Conservation (phyloP, 2,888 invertebrate genomes). For the Drosophila dives region DNA sequence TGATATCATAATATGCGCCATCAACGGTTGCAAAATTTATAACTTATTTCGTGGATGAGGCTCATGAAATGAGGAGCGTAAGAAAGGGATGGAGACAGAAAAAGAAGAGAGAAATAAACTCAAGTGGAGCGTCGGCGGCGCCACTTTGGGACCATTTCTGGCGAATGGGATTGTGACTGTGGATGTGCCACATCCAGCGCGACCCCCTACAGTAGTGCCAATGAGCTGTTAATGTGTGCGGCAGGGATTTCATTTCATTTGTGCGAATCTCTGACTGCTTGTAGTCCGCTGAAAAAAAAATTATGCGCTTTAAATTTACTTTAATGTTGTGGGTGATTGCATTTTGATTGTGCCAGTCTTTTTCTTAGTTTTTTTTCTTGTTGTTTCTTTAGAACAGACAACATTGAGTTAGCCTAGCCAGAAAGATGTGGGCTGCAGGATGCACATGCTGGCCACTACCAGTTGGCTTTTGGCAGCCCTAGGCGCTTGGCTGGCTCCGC, state of each 20-base stretch:
- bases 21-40: constrained; percentile 84
- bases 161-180: constrained; percentile 28
- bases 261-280: constrained; percentile 32
- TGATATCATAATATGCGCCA: constrained; percentile 84
- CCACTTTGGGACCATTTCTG: constrained; percentile 63
- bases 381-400: constrained; percentile 1
- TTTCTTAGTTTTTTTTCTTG: constrained; percentile 4
- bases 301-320: constrained; percentile 67
- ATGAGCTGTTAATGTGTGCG: constrained; percentile 83
- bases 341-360: constrained; percentile 66
- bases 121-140: constrained; percentile 73
- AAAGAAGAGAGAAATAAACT: constrained; percentile 24
- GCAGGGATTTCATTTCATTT: constrained; percentile 78
- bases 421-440: constrained; percentile 64
- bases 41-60: constrained; percentile 80
- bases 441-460: constrained; percentile 50
- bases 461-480: constrained; percentile 60
- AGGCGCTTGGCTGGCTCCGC: constrained; percentile 61
- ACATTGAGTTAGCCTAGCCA: constrained; percentile 23
- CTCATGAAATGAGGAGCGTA: constrained; percentile 34
- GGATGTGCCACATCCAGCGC: constrained; percentile 46
- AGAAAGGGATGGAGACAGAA: constrained; percentile 22
- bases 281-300: constrained; percentile 21
- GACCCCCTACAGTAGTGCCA: constrained; percentile 83
- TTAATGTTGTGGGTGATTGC: constrained; percentile 81